A percentile compares a stretch with the other conserved stretches of the same genome.
Conservation (phyloP, 2,888 invertebrate genomes). For the Oligia strigilis region DNA sequence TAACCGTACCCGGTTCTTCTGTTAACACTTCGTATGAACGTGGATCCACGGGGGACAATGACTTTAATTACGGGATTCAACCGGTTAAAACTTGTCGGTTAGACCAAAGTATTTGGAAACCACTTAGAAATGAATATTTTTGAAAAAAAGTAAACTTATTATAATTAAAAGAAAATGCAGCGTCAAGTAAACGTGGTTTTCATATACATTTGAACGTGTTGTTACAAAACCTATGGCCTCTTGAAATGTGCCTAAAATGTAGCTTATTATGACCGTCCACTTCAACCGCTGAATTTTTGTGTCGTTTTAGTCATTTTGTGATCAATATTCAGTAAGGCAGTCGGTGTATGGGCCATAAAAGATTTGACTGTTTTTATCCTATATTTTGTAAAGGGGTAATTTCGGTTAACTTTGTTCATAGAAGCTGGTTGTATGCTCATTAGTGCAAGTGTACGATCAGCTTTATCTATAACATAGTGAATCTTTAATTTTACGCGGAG, state of each 20-base stretch:
- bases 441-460: slow-evolving; percentile 50
- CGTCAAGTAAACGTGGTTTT: slow-evolving; percentile 43
- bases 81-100: not conserved
- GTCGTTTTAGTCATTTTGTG: slow-evolving; percentile 30
- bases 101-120: not conserved
- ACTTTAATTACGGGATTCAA: no score
- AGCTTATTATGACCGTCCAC: slow-evolving; percentile 66
- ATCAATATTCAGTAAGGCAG: slow-evolving; percentile 1
- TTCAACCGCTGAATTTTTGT: slow-evolving; percentile 37
- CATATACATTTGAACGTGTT: slow-evolving; percentile 53
- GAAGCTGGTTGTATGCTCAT: slow-evolving; percentile 46
- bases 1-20: no score
- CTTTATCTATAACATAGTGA: slow-evolving; percentile 13
- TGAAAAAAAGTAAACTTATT: not conserved
- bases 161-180: slow-evolving; percentile 7
- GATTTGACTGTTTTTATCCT: slow-evolving; percentile 36
- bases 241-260: slow-evolving; percentile 62
- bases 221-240: slow-evolving; percentile 61
- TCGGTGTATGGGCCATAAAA: slow-evolving; percentile 29
- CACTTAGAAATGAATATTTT: not conserved
- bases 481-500: slow-evolving; percentile 37
- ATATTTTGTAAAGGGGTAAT: slow-evolving; percentile 26
- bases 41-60: no score
- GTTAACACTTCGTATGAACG: no score
- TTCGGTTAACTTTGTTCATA: slow-evolving; percentile 27